Conservation (phyloP, 2,888 invertebrate genomes). For the Muschampia plurimacula region DNA sequence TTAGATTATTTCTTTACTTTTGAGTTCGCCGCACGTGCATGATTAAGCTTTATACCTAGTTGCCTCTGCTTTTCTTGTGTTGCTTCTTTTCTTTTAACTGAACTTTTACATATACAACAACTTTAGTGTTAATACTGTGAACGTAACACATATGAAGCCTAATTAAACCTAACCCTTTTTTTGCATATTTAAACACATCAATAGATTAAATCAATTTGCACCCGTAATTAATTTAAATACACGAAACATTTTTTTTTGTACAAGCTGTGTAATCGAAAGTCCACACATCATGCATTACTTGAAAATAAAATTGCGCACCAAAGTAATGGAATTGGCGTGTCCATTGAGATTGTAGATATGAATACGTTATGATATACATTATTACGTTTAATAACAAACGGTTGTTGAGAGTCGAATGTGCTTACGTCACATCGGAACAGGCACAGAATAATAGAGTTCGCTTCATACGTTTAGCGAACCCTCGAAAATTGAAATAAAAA, state of each 20-base stretch:
- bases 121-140: too few species aligned
- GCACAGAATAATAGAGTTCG: conserved; percentile 83
- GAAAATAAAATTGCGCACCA: conserved; percentile 42
- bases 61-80: background rate
- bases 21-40: conserved; percentile 51
- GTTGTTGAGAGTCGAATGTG: conserved; percentile 76
- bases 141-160: too few species aligned
- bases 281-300: conserved; percentile 30
- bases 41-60: conserved; percentile 47
- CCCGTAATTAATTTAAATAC: conserved; percentile 22
- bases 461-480: conserved; percentile 83
- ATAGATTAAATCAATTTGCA: background rate
- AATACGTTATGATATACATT: conserved; percentile 83
- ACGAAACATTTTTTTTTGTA: conserved; percentile 22
- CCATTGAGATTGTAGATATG: conserved; percentile 82
- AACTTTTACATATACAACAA: background rate
- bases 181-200: background rate
- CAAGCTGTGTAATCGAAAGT: conserved; percentile 18
- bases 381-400: conserved; percentile 82
- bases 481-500: conserved; percentile 84
- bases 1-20: conserved; percentile 59
- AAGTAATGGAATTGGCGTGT: conserved; percentile 73
- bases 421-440: conserved; percentile 77
- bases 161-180: background rate
- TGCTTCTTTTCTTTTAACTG: background rate